Base-by-base conservation (phyloP, 2,797 vertebrate species). In the Neosalanx taihuensis region DNA sequence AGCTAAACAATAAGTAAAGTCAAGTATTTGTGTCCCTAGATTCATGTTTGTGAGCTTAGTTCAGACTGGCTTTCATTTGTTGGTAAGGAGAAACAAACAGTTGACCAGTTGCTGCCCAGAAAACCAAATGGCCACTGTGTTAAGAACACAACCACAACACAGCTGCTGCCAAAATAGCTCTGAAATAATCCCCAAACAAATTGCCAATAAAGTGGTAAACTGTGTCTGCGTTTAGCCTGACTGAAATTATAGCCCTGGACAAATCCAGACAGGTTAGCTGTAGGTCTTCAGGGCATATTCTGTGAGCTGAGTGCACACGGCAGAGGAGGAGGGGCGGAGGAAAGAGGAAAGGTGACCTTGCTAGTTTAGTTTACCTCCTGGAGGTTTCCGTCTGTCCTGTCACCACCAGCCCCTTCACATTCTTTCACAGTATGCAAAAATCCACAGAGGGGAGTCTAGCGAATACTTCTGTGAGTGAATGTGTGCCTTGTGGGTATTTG, bases 371-470 rank as follows among this genome's bases (percentile, higher is more conserved):
- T 78, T 79, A 74, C 79, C 79, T 85, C 84, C 84, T 87, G 84
- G 85, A 87, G 83, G 83, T 81, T 88, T 86, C 84, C 56, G 64
- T 72, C 84, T 70, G 31, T 75, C 75, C 77, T 88, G 85, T 88
- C 83, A 82, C 81, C 72, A 65, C 76, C 30, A 61, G 70, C 63
- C 74, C 64, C 18, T 29, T 49, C 70, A 72, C 84, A 85, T 88
- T 87, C 82, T 82, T 86, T 63, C 29, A 51, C 71, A 70, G 64
- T 74, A 67, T 51, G 77, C 63, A 72, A 17, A 75, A 56, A 58
- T 31, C 49, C 56, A 78, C 37, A 68, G 71, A 58, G 1, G 10
- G 37, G 29, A 46, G 13, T 6, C 15, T 2, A 57, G 53, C 0
- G n/a, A 20, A 30, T 17, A 5, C 18, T 53, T 10, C 29, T 51